phyloP scores from a whole-genome alignment of 2,888 invertebrate species.

The Scaptomyza parva region DNA sequence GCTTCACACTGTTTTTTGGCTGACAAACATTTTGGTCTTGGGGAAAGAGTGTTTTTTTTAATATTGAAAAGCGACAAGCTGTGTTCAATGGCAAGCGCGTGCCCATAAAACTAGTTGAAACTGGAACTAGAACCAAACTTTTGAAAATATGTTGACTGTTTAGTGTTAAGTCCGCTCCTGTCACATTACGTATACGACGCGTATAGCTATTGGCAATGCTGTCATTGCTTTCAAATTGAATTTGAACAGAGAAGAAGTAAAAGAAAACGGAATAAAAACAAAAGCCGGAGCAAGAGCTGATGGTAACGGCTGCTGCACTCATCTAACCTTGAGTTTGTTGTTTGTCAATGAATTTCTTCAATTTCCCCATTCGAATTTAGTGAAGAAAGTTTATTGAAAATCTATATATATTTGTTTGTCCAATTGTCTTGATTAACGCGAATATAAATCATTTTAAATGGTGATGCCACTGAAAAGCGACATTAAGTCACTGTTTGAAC shows the following conservation, averaged over 20 bases:
- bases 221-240: constrained; percentile 49
- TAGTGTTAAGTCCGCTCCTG: constrained; percentile 26
- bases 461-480: background rate
- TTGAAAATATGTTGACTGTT: background rate
- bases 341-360: constrained; percentile 38
- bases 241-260: constrained; percentile 14
- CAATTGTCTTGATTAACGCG: background rate
- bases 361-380: background rate
- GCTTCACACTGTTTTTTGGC: constrained; percentile 64
- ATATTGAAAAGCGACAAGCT: constrained; percentile 62
- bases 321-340: constrained; percentile 51
- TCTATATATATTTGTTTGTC: background rate
- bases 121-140: background rate
- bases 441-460: background rate
- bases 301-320: constrained; percentile 46
- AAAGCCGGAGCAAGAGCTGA: background rate
- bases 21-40: constrained; percentile 65
- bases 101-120: background rate
- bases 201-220: constrained; percentile 33
- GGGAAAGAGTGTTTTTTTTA: too few relatives aligned
- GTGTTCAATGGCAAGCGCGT: constrained; percentile 34
- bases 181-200: constrained; percentile 54
- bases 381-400: constrained; percentile 2
- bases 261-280: background rate
- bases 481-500: constrained; percentile 8